Evolutionary conservation across 2,113 vertebrate genomes (phyloP).

Genomic region (Halcyon malimbica): DNA sequence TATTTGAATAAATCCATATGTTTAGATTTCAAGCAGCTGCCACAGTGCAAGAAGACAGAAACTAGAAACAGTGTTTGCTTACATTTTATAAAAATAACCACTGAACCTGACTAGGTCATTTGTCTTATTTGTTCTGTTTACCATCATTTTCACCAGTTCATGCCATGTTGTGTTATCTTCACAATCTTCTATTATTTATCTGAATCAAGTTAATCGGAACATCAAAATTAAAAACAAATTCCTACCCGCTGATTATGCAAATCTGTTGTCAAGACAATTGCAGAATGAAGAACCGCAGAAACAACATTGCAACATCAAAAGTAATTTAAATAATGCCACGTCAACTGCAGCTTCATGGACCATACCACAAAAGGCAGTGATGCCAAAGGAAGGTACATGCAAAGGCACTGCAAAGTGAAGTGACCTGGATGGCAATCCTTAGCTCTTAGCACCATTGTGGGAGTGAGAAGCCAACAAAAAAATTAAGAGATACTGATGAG

Average conservation of each 20-base stretch:
- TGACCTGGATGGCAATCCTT: background rate
- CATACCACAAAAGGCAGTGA: background rate
- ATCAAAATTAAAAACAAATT: constrained; percentile 33
- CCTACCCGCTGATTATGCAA: background rate
- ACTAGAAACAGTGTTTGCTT: constrained; percentile 14
- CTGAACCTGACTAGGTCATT: background rate
- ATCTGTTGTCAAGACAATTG: constrained; percentile 36
- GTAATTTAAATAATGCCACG: background rate
- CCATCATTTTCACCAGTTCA: background rate
- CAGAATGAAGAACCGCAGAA: constrained; percentile 28
- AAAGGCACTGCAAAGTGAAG: constrained; percentile 14
- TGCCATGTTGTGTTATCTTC: background rate
- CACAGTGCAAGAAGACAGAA: background rate
- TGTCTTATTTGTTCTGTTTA: constrained; percentile 21
- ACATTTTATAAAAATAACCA: constrained; percentile 18
- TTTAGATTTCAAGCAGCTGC: constrained; percentile 11
- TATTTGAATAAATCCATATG: constrained; percentile 46
- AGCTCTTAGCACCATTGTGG: background rate
- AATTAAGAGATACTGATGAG: background rate
- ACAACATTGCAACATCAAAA: background rate
- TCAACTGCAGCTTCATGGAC: background rate
- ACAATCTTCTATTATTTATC: constrained; percentile 30
- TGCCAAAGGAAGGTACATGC: background rate
- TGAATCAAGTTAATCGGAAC: background rate
- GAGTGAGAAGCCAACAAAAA: background rate